A percentile compares a stretch with the other conserved stretches of the same genome.
Conservation (phyloP, 1,140 invertebrate species). For the Drosophila miranda region DNA sequence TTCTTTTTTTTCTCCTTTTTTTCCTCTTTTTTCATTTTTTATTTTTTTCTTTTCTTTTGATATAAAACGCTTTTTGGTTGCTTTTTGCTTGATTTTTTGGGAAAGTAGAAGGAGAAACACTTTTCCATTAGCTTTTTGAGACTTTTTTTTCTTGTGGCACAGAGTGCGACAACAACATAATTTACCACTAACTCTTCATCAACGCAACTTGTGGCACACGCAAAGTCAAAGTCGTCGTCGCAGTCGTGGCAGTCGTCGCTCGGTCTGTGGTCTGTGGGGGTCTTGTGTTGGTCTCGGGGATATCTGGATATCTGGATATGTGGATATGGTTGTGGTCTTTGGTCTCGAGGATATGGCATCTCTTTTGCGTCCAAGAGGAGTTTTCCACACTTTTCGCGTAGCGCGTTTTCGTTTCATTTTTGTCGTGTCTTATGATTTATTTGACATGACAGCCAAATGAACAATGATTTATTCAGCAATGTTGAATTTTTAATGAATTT, state of each 20-base stretch:
- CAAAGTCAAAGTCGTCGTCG: slow-evolving; percentile 38
- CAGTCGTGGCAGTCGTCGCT: slow-evolving; percentile 10
- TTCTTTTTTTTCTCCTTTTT: background rate
- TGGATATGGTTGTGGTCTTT: too few species aligned
- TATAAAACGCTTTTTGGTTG: slow-evolving; percentile 44
- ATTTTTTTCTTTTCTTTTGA: slow-evolving; percentile 33
- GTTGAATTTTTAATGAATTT: slow-evolving; percentile 71
- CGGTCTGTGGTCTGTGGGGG: slow-evolving; percentile 18
- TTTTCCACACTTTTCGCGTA: slow-evolving; percentile 31
- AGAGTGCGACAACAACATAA: slow-evolving; percentile 65
- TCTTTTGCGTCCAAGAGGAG: slow-evolving; percentile 2
- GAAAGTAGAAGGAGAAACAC: slow-evolving; percentile 52
- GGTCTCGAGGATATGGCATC: too few species aligned
- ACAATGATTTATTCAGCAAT: slow-evolving; percentile 74
- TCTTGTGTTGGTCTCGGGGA: background rate
- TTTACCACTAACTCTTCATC: slow-evolving; percentile 74
- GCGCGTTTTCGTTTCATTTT: slow-evolving; percentile 47
- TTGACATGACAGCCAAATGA: slow-evolving; percentile 75
- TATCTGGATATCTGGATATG: too few species aligned
- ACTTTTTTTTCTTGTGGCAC: slow-evolving; percentile 19
- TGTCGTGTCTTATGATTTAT: slow-evolving; percentile 75
- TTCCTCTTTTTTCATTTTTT: background rate
- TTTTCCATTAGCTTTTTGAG: slow-evolving; percentile 29
- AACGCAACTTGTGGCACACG: slow-evolving; percentile 51
- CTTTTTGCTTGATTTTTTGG: slow-evolving; percentile 52